Evolutionary conservation across 53 echinoderm and acorn worm species (phyloP), one percentile per base, ranked within the genome.

Genomic region (Echinarachnius parma): DNA sequence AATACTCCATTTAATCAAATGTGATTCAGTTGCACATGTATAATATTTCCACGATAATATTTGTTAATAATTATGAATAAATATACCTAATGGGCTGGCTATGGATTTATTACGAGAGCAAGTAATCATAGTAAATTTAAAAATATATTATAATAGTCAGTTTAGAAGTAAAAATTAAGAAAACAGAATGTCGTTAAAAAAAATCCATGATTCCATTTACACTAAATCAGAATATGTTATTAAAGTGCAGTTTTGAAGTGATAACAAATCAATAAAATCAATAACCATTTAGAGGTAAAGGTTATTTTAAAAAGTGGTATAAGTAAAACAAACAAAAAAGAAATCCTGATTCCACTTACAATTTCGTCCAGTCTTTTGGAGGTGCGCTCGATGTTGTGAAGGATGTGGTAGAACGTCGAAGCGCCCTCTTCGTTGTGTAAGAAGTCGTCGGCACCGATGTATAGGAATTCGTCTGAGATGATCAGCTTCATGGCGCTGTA

Each of bases 381-480:
- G n/a, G 74, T 39, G 16, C 14, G 16, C n/a, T 24, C 39, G 44
- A 72, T 72, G 74, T 72, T 34, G 18, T 39, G n/a, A 27, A 7
- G 4, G 39, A 72, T 56, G 44, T 72, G 56, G 39, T 72, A 56
- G 44, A 72, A 72, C 2, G 56, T 72, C 33, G 74, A 54, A 13
- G 4, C 28, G 13, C 55, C 57, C n/a, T 22, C 57, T 0, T 54
- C 44, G 0, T 23, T 26, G 44, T 56, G 56, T 7, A 72, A 28
- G 44, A 72, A 72, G 15, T 56, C 56, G 19, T 72, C 74, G 5
- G 56, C 42, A 18, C 74, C 57, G 16, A 72, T 35, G 39, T 55
- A 56, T 28, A 72, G 10, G 4, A 57, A 1, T n/a, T 72, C 74
- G 57, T 72, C 74, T 5, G 24, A 14, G 57, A 72, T 72, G 44